A percentile compares a stretch with the other conserved stretches of the same genome.
These are phyloP conservation scores for Lepidocyrtoides sp. DNA, from an alignment of 2,888 invertebrate species.

Conservation along the genomic window DNA sequence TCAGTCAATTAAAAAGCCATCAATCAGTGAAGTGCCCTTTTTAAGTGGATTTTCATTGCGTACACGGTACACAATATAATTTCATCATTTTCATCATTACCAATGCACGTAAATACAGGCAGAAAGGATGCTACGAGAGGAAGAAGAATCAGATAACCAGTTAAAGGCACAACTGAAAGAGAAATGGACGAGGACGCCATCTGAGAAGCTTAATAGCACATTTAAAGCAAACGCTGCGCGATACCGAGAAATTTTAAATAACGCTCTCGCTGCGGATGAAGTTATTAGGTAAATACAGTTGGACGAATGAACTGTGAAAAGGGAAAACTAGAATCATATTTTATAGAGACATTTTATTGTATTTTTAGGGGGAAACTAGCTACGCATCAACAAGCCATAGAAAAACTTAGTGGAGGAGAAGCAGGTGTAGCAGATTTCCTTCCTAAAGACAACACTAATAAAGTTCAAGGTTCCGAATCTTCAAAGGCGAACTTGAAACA, in stretches of 20 bases:
- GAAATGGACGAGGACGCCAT: conserved; percentile 96
- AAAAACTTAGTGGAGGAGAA: conserved; percentile 92
- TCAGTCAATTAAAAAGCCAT: conserved; percentile 10
- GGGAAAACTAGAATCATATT: too few species aligned
- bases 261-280: conserved; percentile 84
- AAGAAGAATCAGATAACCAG: conserved; percentile 95
- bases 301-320: too few species aligned
- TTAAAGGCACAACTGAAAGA: conserved; percentile 96
- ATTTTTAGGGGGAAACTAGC: conserved; percentile 92
- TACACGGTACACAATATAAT: not conserved
- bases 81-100: not conserved
- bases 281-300: conserved; percentile 83
- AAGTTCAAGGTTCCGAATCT: conserved; percentile 86
- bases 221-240: conserved; percentile 96
- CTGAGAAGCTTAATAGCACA: conserved; percentile 95
- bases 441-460: conserved; percentile 89
- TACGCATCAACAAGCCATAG: conserved; percentile 92
- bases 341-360: too few species aligned
- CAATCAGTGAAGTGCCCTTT: too few species aligned
- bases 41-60: not conserved
- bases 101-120: conserved; percentile 88
- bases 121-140: conserved; percentile 95
- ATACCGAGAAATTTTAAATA: conserved; percentile 90
- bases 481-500: conserved; percentile 90
- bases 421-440: conserved; percentile 91